phyloP scores from a whole-genome alignment of 2,797 vertebrate species.

The Limosa lapponica region DNA sequence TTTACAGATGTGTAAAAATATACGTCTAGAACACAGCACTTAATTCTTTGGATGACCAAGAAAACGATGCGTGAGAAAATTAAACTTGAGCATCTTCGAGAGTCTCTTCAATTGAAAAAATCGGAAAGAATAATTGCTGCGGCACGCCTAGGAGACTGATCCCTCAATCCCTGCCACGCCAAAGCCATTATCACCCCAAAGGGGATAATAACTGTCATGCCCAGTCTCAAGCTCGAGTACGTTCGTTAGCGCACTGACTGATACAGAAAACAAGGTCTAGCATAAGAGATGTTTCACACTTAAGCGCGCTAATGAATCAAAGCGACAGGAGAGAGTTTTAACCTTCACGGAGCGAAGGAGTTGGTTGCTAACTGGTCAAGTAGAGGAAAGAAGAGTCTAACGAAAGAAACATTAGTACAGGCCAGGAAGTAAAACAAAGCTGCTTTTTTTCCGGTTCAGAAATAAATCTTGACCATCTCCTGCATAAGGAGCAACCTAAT shows the following conservation, averaged over 20 bases:
- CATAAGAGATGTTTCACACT: slow-evolving; percentile 45
- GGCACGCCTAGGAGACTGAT: slow-evolving; percentile 53
- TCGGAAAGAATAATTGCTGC: slow-evolving; percentile 40
- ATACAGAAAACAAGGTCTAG: slow-evolving; percentile 50
- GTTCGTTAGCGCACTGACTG: slow-evolving; percentile 53
- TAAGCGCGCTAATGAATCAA: slow-evolving; percentile 60
- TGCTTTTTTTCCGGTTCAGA: neutral
- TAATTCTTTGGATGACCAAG: neutral
- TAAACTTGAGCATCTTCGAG: slow-evolving; percentile 7
- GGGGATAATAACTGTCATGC: slow-evolving; percentile 72
- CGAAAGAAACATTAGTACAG: neutral
- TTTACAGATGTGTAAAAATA: neutral
- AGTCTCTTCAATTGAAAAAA: slow-evolving; percentile 34
- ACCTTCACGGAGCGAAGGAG: slow-evolving; percentile 23
- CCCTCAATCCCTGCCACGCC: slow-evolving; percentile 64
- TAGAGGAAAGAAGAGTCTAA: neutral
- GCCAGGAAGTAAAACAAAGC: neutral
- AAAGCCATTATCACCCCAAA: slow-evolving; percentile 64
- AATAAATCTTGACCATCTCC: neutral
- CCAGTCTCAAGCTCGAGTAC: slow-evolving; percentile 9
- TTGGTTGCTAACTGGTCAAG: neutral
- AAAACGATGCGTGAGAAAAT: neutral
- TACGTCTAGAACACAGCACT: neutral
- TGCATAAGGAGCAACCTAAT: neutral
- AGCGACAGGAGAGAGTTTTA: slow-evolving; percentile 21